Evolutionary conservation across 2,797 vertebrate species (phyloP), one percentile per base, ranked within the genome.

Genomic region (Chromis chromis): DNA sequence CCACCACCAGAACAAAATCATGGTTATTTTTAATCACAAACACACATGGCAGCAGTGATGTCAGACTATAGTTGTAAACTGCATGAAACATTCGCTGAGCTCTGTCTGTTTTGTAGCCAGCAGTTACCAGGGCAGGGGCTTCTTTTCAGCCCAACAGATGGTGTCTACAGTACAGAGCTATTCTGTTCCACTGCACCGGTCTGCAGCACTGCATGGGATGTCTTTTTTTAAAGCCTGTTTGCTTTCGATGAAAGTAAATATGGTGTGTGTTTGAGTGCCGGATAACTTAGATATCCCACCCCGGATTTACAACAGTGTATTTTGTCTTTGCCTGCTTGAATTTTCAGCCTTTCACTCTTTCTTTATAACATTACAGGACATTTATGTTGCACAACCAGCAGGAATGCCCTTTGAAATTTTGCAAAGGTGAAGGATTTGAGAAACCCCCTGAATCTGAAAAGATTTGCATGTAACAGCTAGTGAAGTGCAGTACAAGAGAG

Each of bases 81-180:
- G 71, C 50, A 55, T 84, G 73, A 54, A 84, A 79, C 71, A 60
- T 70, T 85, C 10, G 68, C 67, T 52, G 54, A 76, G 68, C 24
- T 33, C 74, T 65, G 68, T 85, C 58, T 89, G 75, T 80, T 87
- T 81, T 66, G 74, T 59, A 71, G 74, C 77, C 80, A 55, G 80
- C 54, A 76, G 74, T 78, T 60, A 76, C 75, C 70, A 80, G 79
- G 74, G 59, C 84, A 82, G 65, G 39, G 81, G 62, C 83, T 46
- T 80, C 68, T 86, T 74, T 74, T 80, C 79, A 80, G 80, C 57
- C 74, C 46, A 73, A 86, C 88, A 92, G 87, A 91, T 91, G 90
- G 86, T 70, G 60, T 60, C 56, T 79, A 81, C 80, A 79, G 69
- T 44, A 49, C 76, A 55, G 63, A 83, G 79, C 74, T 62, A 68